Conservation (phyloP, 2,888 invertebrate genomes). For the Acronicta leporina region DNA sequence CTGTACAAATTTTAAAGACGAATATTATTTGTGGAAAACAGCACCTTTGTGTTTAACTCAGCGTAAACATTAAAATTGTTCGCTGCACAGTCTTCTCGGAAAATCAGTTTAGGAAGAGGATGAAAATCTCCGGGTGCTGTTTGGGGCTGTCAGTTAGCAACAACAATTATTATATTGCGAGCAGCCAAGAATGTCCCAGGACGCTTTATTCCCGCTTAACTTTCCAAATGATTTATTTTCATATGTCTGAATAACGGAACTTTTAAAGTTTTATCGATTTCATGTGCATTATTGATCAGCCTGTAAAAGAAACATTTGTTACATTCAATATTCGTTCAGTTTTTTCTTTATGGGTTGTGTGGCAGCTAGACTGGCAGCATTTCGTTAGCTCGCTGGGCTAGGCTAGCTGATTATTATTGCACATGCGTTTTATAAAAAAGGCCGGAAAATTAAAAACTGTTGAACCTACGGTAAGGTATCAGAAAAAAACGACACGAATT, state of each 20-base stretch:
- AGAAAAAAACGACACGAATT: no score
- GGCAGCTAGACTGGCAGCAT: not conserved
- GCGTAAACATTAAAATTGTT: constrained; percentile 27
- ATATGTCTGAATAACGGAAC: constrained; percentile 59
- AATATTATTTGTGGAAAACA: constrained; percentile 22
- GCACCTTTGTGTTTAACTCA: constrained; percentile 36
- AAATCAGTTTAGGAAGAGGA: constrained; percentile 29
- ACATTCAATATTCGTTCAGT: constrained; percentile 2
- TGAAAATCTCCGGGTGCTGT: constrained; percentile 37
- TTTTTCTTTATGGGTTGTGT: no score
- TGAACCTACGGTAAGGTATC: no score
- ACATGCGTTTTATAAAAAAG: no score
- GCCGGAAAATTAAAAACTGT: no score
- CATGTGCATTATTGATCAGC: constrained; percentile 37
- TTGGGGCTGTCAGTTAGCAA: constrained; percentile 56
- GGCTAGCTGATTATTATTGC: no score
- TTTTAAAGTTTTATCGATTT: constrained; percentile 55
- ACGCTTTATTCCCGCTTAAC: constrained; percentile 62
- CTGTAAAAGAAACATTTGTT: constrained; percentile 6
- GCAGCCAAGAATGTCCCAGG: constrained; percentile 55
- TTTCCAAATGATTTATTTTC: constrained; percentile 68
- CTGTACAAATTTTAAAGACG: constrained; percentile 13
- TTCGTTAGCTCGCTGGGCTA: not conserved
- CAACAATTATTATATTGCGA: constrained; percentile 68
- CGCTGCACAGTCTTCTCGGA: constrained; percentile 27